Conservation (phyloP, 2,113 vertebrate genomes). For the Carassius gibelio region DNA sequence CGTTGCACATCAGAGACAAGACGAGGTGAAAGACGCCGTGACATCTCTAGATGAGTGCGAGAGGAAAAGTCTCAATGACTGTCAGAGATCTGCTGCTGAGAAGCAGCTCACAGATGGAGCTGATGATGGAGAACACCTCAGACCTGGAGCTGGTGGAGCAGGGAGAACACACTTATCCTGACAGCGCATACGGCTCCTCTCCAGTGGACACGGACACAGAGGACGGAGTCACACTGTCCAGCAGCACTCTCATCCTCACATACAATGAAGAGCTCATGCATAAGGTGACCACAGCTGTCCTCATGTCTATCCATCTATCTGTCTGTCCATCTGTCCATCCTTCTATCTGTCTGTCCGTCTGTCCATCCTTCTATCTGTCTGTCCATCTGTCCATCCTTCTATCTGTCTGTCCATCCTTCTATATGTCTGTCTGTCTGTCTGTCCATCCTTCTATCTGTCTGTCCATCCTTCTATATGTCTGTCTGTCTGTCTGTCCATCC, state of each 20-base stretch:
- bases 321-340: no score
- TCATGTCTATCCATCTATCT: neutral
- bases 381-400: neutral
- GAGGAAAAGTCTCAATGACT: constrained; percentile 16
- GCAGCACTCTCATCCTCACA: constrained; percentile 33
- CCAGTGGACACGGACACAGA: constrained; percentile 56
- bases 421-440: neutral
- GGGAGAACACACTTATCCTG: constrained; percentile 47
- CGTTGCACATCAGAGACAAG: neutral
- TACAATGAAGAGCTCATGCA: constrained; percentile 77
- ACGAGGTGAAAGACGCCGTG: neutral
- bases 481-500: neutral
- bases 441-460: neutral
- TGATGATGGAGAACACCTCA: constrained; percentile 52
- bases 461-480: neutral
- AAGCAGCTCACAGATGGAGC: neutral
- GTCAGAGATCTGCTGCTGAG: neutral
- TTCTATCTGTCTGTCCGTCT: no score
- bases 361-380: no score
- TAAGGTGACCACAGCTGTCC: constrained; percentile 66
- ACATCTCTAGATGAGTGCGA: neutral
- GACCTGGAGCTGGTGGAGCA: constrained; percentile 34
- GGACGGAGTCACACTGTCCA: constrained; percentile 55
- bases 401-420: neutral
- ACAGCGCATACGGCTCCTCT: constrained; percentile 67